Percentiles rank a stretch among this genome's conserved stretches.
Conservation (phyloP, 2,113 vertebrate species). For the Hyaena hyaena region DNA sequence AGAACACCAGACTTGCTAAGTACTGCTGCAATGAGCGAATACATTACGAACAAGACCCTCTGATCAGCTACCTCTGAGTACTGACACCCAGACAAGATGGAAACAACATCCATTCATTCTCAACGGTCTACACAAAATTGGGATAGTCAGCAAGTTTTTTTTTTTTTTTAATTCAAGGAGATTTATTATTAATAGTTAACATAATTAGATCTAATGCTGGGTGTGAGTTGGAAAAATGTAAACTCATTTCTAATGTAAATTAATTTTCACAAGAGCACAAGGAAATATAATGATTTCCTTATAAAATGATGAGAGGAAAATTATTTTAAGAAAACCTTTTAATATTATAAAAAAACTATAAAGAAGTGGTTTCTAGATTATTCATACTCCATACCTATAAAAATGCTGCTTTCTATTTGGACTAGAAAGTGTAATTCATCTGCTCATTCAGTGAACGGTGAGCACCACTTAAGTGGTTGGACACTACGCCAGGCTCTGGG, state of each 20-base stretch:
- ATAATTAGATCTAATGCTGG: background rate
- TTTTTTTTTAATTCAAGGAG: background rate
- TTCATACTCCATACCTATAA: background rate
- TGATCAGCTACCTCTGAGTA: background rate
- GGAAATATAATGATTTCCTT: background rate
- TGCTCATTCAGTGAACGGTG: background rate
- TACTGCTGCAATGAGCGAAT: background rate
- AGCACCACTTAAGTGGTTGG: background rate
- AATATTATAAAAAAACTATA: background rate
- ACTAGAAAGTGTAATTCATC: background rate
- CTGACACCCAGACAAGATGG: background rate
- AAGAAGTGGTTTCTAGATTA: background rate
- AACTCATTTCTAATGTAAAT: slow-evolving; percentile 12
- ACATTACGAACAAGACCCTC: background rate
- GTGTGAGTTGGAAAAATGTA: background rate
- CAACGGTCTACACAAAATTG: background rate
- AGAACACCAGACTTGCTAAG: background rate
- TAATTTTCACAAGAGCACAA: background rate
- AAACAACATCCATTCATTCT: background rate
- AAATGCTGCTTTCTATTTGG: background rate
- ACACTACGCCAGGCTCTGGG: background rate
- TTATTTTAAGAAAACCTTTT: background rate
- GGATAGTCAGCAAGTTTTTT: background rate
- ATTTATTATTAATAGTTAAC: background rate
- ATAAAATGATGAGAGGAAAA: background rate